Conservation (phyloP, 2,888 invertebrate species). For the Nymphalis polychloros region DNA sequence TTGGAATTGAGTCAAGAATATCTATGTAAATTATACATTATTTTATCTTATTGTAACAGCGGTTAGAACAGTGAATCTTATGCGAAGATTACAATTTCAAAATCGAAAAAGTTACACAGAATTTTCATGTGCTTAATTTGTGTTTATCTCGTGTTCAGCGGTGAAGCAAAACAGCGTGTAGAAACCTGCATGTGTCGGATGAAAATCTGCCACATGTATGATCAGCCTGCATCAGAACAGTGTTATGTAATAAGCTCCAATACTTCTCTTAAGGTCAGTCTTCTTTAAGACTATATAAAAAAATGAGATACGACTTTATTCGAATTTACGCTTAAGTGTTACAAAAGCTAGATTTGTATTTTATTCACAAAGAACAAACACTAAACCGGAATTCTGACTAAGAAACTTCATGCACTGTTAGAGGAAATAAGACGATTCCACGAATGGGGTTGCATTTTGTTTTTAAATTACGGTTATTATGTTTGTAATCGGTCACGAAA, state of each 20-base stretch:
- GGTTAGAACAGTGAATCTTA: too few species aligned
- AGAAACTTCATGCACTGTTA: conserved; percentile 50
- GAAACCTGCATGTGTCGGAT: too few species aligned
- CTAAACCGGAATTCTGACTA: conserved; percentile 30
- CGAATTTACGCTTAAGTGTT: neutral
- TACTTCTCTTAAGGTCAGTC: too few species aligned
- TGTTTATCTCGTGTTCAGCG: too few species aligned
- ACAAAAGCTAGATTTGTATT: neutral
- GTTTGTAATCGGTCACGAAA: conserved; percentile 52
- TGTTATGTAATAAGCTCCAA: too few species aligned
- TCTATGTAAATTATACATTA: neutral
- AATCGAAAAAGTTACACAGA: too few species aligned
- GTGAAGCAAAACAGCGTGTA: too few species aligned
- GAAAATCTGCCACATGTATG: too few species aligned
- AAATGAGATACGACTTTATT: neutral
- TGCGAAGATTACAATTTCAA: too few species aligned
- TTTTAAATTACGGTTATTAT: conserved; percentile 67
- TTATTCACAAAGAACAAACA: neutral
- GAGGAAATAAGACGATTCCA: conserved; percentile 59
- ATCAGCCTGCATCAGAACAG: too few species aligned
- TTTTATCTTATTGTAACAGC: neutral
- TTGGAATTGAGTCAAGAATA: neutral
- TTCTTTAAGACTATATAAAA: neutral
- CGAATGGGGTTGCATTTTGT: conserved; percentile 57
- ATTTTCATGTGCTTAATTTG: too few species aligned